Evolutionary conservation across 1,140 invertebrate species (phyloP).

Genomic region (Drosophila pseudoobscura): DNA sequence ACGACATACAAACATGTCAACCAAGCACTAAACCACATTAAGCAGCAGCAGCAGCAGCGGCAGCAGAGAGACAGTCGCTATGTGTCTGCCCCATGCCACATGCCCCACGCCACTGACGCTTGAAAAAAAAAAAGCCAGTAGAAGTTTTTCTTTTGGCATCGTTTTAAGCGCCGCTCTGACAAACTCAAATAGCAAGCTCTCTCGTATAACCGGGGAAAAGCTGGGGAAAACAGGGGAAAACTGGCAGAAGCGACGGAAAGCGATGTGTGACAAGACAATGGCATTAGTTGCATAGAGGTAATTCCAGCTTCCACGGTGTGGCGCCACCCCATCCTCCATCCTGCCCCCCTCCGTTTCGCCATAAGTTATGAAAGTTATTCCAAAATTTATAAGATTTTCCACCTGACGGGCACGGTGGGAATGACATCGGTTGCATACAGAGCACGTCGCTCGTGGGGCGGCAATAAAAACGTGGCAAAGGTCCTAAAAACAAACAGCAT

Average conservation of each 20-base stretch:
- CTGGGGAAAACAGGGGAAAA: no score
- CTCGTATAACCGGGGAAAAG: no score
- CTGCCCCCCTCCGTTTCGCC: neutral
- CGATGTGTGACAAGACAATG: slow-evolving; percentile 50
- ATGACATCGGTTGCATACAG: slow-evolving; percentile 50
- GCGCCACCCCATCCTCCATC: neutral
- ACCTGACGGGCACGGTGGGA: slow-evolving; percentile 18
- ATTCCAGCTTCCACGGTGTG: neutral
- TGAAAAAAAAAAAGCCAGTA: neutral
- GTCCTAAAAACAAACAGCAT: slow-evolving; percentile 64
- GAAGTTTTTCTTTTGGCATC: slow-evolving; percentile 29
- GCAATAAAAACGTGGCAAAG: slow-evolving; percentile 69
- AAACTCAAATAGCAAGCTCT: slow-evolving; percentile 15
- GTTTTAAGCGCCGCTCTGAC: slow-evolving; percentile 15
- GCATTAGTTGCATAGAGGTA: slow-evolving; percentile 43
- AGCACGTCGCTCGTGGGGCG: slow-evolving; percentile 45
- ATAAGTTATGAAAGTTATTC: slow-evolving; percentile 77
- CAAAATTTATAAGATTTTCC: slow-evolving; percentile 73
- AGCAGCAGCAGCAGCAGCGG: slow-evolving; percentile 21
- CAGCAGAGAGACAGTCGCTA: slow-evolving; percentile 13
- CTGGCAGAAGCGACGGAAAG: slow-evolving; percentile 6
- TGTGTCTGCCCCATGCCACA: slow-evolving; percentile 2
- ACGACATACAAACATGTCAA: slow-evolving; percentile 46
- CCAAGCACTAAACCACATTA: slow-evolving; percentile 51
- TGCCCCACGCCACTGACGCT: no score